Evolutionary conservation across 2,113 vertebrate species (phyloP), one percentile per base, ranked within the genome.

Genomic region (Spilogale gracilis): DNA sequence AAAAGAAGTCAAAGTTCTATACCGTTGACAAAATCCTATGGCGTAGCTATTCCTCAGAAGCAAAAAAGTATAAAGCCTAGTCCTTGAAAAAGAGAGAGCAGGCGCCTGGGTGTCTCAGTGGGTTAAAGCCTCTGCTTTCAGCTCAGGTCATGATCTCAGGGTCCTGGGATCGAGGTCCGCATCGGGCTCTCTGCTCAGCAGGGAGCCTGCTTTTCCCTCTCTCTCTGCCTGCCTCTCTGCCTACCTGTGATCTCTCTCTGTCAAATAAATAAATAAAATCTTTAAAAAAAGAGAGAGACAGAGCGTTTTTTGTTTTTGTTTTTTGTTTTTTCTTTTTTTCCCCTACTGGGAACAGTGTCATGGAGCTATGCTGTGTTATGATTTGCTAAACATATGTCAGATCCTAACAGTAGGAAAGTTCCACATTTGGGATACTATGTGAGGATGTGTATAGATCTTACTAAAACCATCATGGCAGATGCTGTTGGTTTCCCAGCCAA

Each of bases 311-410:
- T 38, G 38, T 38, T 38, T 38, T 38, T 38, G 38, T 38, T 38
- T 38, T 38, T 38, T 38, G 38, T 38, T 38, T 38, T 38, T 38
- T 38, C 25, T 54, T 71, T 67, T 38, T 93, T 20, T 90, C 65
- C 43, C 65, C 43, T 27, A 3, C n/a, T 45, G 71, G 73, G 52
- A 84, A 60, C n/a, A 63, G 50, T 23, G 11, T 9, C 18, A 43
- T 14, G 20, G 38, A 95, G 78, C 11, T 32, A 21, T 38, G n/a
- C 32, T 60, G 54, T 12, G 20, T 50, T 91, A n/a, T 43, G 30
- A n/a, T 91, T 93, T 95, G 56, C 25, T 92, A 71, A 93, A 73
- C 17, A 43, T 32, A 56, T 56, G 50, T 82, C 73, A 83, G 71
- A 52, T 96, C 54, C 63, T 74, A 56, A 50, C 20, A 50, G 85